Evolutionary conservation across 2,888 invertebrate genomes (phyloP).

Genomic region (Pristionchus fissidentatus): DNA sequence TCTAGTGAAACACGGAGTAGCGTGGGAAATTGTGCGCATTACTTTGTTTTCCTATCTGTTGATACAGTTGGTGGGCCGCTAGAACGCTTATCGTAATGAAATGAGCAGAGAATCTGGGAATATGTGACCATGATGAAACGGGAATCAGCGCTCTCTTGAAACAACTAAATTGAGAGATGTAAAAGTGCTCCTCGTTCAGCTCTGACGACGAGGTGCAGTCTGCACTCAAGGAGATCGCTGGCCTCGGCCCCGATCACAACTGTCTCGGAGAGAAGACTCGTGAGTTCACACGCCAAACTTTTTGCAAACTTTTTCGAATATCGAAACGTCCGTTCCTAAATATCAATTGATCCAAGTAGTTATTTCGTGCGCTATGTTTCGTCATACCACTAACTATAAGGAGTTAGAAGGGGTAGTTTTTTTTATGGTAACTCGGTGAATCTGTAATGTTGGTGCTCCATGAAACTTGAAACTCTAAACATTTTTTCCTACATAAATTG

Average conservation of each 20-base stretch:
- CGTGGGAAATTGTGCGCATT: no score
- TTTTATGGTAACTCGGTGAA: no score
- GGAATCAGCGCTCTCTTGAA: not conserved
- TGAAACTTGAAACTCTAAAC: no score
- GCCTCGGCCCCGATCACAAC: conserved; percentile 31
- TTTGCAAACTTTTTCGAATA: not conserved
- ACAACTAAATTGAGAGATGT: not conserved
- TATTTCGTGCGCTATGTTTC: no score
- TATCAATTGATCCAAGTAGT: conserved; percentile 2
- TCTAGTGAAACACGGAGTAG: no score
- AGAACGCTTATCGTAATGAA: no score
- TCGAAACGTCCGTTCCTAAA: not conserved
- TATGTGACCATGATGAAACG: not conserved
- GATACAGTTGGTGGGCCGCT: not conserved
- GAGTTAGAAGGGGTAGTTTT: not conserved
- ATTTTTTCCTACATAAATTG: no score
- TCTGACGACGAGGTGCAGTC: conserved; percentile 69
- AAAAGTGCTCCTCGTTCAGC: conserved; percentile 53
- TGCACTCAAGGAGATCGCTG: conserved; percentile 60
- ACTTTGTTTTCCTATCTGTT: no score
- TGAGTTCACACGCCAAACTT: not conserved
- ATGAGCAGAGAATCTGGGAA: not conserved
- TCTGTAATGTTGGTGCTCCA: no score
- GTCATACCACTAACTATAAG: no score
- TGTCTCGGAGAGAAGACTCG: conserved; percentile 2